These are phyloP conservation scores for Theristicus caerulescens DNA, from an alignment of 2,113 vertebrate genomes.

Conservation along the genomic window DNA sequence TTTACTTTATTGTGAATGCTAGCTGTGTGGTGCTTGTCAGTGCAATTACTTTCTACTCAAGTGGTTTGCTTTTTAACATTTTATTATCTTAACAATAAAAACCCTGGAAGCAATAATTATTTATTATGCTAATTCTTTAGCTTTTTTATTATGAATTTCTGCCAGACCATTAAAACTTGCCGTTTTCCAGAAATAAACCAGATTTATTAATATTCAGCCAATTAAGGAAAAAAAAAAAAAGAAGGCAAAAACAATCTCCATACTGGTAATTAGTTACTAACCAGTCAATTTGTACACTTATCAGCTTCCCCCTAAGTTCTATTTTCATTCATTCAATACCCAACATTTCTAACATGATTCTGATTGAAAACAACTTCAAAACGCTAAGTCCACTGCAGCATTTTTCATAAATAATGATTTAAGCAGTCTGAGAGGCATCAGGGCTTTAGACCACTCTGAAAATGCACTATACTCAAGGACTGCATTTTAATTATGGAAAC, in stretches of 20 bases:
- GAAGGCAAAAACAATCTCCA: constrained; percentile 34
- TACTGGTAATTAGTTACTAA: constrained; percentile 75
- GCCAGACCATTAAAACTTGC: constrained; percentile 73
- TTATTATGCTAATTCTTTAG: constrained; percentile 82
- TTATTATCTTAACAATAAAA: constrained; percentile 88
- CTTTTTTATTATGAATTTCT: constrained; percentile 74
- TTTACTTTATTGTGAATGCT: constrained; percentile 74
- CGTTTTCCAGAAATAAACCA: constrained; percentile 73
- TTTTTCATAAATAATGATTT: constrained; percentile 40
- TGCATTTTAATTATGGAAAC: constrained; percentile 67
- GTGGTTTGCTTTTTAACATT: constrained; percentile 81
- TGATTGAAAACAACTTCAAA: constrained; percentile 32
- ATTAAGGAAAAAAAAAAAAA: constrained; percentile 45
- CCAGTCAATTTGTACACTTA: constrained; percentile 45
- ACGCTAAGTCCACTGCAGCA: background rate
- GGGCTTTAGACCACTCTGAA: constrained; percentile 19
- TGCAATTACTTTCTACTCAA: constrained; percentile 82
- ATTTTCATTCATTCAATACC: constrained; percentile 49
- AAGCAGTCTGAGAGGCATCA: constrained; percentile 28
- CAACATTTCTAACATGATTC: constrained; percentile 25
- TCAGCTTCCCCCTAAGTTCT: constrained; percentile 22
- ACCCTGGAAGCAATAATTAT: constrained; percentile 93
- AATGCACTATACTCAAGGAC: constrained; percentile 45
- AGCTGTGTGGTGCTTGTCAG: constrained; percentile 77
- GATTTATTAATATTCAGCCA: constrained; percentile 77